Evolutionary conservation across 2,888 invertebrate species (phyloP).

Genomic region (Drosophila eohydei): DNA sequence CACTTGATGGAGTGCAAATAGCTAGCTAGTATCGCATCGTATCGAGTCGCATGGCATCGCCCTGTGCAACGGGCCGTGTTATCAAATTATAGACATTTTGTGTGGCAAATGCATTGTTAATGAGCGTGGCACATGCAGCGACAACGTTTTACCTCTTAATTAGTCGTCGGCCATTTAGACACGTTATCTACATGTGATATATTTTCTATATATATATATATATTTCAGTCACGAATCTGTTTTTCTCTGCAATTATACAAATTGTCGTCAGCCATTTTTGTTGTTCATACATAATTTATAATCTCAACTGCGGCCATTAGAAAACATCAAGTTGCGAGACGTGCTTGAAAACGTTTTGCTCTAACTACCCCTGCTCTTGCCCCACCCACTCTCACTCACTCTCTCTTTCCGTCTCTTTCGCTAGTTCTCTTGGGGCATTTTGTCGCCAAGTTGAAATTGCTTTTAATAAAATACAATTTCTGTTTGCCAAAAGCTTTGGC

Average conservation of each 20-base stretch:
- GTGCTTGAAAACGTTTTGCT: constrained; percentile 54
- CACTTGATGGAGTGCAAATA: constrained; percentile 78
- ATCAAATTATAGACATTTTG: constrained; percentile 71
- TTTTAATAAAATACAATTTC: constrained; percentile 74
- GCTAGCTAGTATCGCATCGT: constrained; percentile 4
- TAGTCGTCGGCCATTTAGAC: constrained; percentile 43
- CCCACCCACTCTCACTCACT: not conserved
- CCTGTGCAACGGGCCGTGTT: constrained; percentile 63
- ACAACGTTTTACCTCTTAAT: constrained; percentile 44
- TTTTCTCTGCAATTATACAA: constrained; percentile 47
- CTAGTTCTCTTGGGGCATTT: constrained; percentile 41
- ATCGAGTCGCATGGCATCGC: constrained; percentile 8
- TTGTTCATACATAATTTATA: constrained; percentile 42
- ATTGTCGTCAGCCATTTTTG: constrained; percentile 42
- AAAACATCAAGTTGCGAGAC: constrained; percentile 61
- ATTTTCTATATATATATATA: not conserved
- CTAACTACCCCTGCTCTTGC: not conserved
- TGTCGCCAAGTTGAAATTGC: constrained; percentile 74
- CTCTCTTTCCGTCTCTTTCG: not conserved
- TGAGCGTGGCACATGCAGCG: constrained; percentile 42
- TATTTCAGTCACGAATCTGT: constrained; percentile 2
- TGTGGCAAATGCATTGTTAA: constrained; percentile 65
- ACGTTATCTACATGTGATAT: constrained; percentile 1
- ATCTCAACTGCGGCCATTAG: constrained; percentile 45
- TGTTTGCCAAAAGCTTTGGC: constrained; percentile 60